These are phyloP conservation scores for Pachyuromys duprasi DNA, from an alignment of 2,797 vertebrate genomes.

Conservation along the genomic window DNA sequence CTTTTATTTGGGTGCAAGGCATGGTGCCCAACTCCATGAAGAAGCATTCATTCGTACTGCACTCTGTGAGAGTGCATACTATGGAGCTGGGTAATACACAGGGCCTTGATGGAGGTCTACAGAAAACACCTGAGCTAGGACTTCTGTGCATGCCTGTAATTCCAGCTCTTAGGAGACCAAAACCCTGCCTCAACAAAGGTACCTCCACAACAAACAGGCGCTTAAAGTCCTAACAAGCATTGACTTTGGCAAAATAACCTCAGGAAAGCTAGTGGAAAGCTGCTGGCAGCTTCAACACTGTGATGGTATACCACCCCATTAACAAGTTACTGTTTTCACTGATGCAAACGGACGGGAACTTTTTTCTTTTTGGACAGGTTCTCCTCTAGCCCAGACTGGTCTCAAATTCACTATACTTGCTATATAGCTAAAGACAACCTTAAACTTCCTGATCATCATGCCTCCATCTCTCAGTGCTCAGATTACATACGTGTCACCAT, in stretches of 20 bases:
- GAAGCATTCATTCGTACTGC: neutral
- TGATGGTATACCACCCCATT: neutral
- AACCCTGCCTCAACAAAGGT: neutral
- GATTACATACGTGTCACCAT: neutral
- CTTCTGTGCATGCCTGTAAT: neutral
- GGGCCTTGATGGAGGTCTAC: neutral
- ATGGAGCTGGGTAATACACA: neutral
- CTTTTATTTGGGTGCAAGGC: neutral
- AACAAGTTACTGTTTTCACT: fast-evolving
- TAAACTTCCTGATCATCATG: neutral
- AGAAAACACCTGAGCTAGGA: neutral
- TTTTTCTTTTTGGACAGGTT: neutral
- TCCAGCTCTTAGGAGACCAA: neutral
- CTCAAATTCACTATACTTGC: neutral
- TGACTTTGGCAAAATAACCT: neutral
- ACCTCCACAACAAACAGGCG: neutral
- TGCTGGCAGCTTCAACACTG: neutral
- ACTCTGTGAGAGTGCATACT: neutral
- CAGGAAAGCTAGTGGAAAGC: neutral
- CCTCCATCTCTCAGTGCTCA: neutral
- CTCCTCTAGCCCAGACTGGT: neutral
- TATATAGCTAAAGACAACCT: neutral
- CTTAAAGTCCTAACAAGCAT: neutral
- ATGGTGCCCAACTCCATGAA: neutral
- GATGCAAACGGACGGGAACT: neutral